Conservation (phyloP, 1,140 invertebrate species). For the Papilio machaon region DNA sequence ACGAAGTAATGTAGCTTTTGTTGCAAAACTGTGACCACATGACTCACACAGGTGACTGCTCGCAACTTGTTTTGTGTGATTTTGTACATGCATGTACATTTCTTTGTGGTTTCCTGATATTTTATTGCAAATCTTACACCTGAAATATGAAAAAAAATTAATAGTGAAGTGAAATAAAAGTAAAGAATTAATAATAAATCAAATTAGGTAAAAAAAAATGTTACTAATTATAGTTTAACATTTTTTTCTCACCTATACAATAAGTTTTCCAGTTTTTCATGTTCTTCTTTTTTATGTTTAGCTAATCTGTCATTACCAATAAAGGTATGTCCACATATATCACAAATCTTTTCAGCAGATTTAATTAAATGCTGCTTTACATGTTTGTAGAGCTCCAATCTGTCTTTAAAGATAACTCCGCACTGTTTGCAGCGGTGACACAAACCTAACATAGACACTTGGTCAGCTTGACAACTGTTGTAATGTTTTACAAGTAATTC, state of each 20-base stretch:
- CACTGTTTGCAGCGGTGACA: conserved; percentile 70
- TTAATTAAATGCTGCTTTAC: conserved; percentile 65
- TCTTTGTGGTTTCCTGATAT: conserved; percentile 60
- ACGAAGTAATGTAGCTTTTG: conserved; percentile 53
- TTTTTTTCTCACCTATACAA: conserved; percentile 57
- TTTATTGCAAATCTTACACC: conserved; percentile 70
- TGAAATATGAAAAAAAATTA: conserved; percentile 48
- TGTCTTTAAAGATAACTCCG: conserved; percentile 60
- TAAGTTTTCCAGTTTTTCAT: conserved; percentile 55
- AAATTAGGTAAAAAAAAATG: neutral
- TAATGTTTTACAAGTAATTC: conserved; percentile 58
- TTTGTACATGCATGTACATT: conserved; percentile 68
- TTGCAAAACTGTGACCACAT: conserved; percentile 68
- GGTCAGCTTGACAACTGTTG: conserved; percentile 60
- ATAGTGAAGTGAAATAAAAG: no score
- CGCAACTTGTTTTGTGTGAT: conserved; percentile 53
- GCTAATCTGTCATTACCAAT: conserved; percentile 58
- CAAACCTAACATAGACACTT: conserved; percentile 58
- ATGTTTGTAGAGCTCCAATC: conserved; percentile 68
- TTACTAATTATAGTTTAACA: neutral
- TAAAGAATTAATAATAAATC: neutral
- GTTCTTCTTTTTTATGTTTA: conserved; percentile 64
- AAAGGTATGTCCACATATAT: conserved; percentile 69
- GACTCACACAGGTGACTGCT: conserved; percentile 67
- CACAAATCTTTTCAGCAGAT: conserved; percentile 63